A percentile compares a stretch with the other conserved stretches of the same genome.
Conservation (phyloP, 2,888 invertebrate genomes). For the Apoda limacodes region DNA sequence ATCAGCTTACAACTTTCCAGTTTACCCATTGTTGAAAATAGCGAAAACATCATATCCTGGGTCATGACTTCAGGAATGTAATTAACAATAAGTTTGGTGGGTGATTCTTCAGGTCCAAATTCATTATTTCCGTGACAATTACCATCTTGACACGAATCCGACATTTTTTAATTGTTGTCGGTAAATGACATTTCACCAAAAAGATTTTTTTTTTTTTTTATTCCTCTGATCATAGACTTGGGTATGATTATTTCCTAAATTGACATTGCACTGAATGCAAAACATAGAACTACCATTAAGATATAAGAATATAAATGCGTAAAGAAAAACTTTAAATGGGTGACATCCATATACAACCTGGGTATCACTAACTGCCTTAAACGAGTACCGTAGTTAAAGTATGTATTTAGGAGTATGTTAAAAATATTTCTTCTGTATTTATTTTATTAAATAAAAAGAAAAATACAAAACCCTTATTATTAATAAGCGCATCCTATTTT, state of each 20-base stretch:
- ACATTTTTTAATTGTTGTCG: conserved; percentile 72
- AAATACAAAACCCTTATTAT: no score
- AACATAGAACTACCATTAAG: no score
- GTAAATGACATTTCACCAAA: conserved; percentile 62
- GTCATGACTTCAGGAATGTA: conserved; percentile 71
- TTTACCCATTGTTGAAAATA: conserved; percentile 69
- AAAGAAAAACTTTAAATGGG: no score
- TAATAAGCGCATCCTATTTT: no score
- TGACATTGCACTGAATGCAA: no score
- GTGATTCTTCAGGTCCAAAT: conserved; percentile 63
- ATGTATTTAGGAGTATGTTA: no score
- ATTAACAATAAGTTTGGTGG: conserved; percentile 70
- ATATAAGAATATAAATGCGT: no score
- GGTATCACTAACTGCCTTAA: no score
- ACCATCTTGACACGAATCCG: conserved; percentile 72
- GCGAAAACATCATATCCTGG: conserved; percentile 69
- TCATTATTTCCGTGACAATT: conserved; percentile 69
- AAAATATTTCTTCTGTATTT: no score
- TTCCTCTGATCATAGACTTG: conserved; percentile 51
- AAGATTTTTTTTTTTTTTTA: conserved; percentile 36
- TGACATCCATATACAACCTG: no score
- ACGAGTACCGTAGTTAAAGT: no score
- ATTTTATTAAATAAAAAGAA: no score
- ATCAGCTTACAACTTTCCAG: conserved; percentile 70
- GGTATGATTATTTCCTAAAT: not conserved